A percentile compares a stretch with the other conserved stretches of the same genome.
Conservation (phyloP, 1,140 invertebrate genomes). For the Adelges cooleyi region DNA sequence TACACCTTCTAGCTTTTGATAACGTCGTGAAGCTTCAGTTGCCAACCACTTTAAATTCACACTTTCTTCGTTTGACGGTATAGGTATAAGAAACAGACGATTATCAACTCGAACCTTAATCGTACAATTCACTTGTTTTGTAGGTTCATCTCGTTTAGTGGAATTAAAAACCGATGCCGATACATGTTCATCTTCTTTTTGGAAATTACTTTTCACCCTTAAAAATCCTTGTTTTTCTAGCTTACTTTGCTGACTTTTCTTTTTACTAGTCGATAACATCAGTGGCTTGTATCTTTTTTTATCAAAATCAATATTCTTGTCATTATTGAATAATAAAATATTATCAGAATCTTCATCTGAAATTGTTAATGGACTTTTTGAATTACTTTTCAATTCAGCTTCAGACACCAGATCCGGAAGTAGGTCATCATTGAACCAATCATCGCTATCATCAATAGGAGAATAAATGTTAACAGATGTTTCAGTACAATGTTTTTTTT, state of each 20-base stretch:
- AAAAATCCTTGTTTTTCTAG: constrained; percentile 17
- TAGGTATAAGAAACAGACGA: constrained; percentile 33
- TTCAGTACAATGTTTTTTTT: constrained; percentile 21
- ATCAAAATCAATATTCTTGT: background rate
- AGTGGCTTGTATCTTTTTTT: constrained; percentile 6
- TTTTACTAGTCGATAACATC: constrained; percentile 4
- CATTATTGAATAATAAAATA: background rate
- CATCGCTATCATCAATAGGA: background rate
- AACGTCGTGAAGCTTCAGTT: constrained; percentile 53
- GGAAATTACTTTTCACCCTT: background rate
- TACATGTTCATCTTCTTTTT: background rate
- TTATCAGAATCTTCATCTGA: constrained; percentile 18
- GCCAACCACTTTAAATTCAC: constrained; percentile 46
- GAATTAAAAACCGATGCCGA: background rate
- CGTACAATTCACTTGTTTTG: constrained; percentile 1
- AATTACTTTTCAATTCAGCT: background rate
- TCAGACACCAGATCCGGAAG: background rate
- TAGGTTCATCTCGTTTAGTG: background rate
- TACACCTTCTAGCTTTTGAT: constrained; percentile 56
- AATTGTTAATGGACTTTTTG: background rate
- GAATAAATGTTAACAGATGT: background rate
- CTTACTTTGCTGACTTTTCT: constrained; percentile 11
- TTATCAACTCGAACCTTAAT: constrained; percentile 33
- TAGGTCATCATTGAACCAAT: background rate
- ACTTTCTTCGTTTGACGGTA: constrained; percentile 24